These are phyloP conservation scores for Paratrypauchen microcephalus DNA, from an alignment of 2,797 vertebrate species.

Conservation along the genomic window DNA sequence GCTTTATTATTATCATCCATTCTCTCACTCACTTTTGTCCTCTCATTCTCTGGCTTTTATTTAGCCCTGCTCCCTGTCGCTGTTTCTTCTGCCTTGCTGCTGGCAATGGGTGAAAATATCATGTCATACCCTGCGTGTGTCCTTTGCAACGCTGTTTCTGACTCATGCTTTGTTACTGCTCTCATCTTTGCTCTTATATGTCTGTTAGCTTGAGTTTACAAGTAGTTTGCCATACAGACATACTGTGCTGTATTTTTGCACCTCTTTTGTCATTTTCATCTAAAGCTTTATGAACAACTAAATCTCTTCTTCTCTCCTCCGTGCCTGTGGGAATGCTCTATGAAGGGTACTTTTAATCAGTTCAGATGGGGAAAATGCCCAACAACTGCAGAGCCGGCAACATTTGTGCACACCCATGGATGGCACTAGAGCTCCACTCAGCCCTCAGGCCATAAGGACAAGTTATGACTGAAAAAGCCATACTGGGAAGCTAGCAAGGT, in stretches of 20 bases:
- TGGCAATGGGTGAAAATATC: constrained; percentile 48
- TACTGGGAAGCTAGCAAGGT: constrained; percentile 4
- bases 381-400: constrained; percentile 55
- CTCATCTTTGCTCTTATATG: constrained; percentile 16
- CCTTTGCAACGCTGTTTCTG: constrained; percentile 47
- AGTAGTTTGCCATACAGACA: constrained; percentile 3
- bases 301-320: constrained; percentile 30
- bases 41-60: constrained; percentile 31
- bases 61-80: constrained; percentile 23
- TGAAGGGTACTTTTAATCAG: constrained; percentile 78
- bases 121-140: constrained; percentile 39
- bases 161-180: constrained; percentile 32
- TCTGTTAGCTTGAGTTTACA: constrained; percentile 8
- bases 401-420: constrained; percentile 53
- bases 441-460: constrained; percentile 46
- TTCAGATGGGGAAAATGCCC: constrained; percentile 60
- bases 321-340: constrained; percentile 52
- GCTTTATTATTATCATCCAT: constrained; percentile 47
- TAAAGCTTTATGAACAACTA: constrained; percentile 41
- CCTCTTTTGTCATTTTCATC: constrained; percentile 1
- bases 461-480: constrained; percentile 52
- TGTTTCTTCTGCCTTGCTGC: constrained; percentile 26
- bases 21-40: constrained; percentile 48
- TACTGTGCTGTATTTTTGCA: background rate
- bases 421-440: constrained; percentile 70